Conservation (phyloP, 92 coral and sea anemone genomes). For the Palythoa caribaeorum region DNA sequence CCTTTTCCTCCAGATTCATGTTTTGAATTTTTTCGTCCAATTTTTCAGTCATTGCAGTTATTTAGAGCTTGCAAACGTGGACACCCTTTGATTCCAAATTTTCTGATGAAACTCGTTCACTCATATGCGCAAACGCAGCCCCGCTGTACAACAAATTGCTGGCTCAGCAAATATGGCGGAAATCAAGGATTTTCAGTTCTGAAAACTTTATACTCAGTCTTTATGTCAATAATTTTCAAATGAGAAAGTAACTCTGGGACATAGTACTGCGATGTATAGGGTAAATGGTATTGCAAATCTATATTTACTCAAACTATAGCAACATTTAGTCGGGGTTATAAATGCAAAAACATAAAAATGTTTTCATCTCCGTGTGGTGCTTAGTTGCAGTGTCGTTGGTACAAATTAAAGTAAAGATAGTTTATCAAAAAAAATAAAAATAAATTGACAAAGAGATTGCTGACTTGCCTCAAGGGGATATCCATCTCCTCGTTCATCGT, state of each 20-base stretch:
- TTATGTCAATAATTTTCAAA: not conserved
- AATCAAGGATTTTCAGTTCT: not conserved
- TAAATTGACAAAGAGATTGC: not conserved
- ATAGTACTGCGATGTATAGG: not conserved
- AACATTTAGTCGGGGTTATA: not conserved
- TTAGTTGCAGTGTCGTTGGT: not conserved
- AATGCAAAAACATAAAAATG: not conserved
- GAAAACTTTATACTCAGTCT: not conserved
- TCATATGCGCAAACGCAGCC: conserved; percentile 31
- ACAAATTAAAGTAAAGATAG: not conserved
- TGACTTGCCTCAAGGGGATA: conserved; percentile 33
- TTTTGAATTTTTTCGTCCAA: conserved; percentile 33
- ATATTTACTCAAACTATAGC: not conserved
- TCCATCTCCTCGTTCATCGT: not conserved
- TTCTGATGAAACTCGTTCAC: conserved; percentile 34
- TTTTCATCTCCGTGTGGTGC: not conserved
- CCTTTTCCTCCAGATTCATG: conserved; percentile 33
- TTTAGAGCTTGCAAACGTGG: conserved; percentile 22
- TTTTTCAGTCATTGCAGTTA: conserved; percentile 27
- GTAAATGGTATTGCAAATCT: not conserved
- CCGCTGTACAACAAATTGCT: conserved; percentile 35
- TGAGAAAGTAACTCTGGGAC: not conserved
- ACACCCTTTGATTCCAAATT: conserved; percentile 22
- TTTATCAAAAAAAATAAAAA: not conserved
- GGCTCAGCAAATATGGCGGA: conserved; percentile 42